Base-by-base conservation (phyloP, 2,888 invertebrate genomes). In the Hydrotaea diabolus region DNA sequence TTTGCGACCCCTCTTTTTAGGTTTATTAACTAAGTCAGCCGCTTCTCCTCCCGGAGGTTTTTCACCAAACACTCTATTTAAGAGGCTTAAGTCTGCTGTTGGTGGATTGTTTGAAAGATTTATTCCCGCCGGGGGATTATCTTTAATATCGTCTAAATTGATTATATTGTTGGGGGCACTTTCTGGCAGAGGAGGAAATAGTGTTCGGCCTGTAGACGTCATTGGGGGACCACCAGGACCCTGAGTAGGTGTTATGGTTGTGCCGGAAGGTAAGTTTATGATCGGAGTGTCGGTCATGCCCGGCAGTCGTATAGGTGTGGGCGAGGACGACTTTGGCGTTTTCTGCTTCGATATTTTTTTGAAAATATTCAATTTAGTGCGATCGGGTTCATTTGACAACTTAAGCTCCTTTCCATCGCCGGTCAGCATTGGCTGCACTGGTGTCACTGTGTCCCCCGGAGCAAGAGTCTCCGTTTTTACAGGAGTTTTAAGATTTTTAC, bases 341-440 rank as follows among this genome's bases (percentile, higher is more conserved):
- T 90, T 90, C 53, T 89, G 90, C 36, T 91, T 95, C 83, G 97
- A 95, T 91, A 97, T 96, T 92, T 97, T 96, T 91, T 97, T 97
- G 90, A 97, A 96, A 90, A 97, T 96, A 93, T 96, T 97, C 55
- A 97, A 93, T 91, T 97, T 97, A 91, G 95, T 96, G 92, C 96
- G 96, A 91, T 97, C 96, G 0, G 96, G 96, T 92, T 97, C 97
- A 13, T 95, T 95, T 5, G 95, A 94, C 78, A 97, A 91, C 96
- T 97, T 90, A 8, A 89, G 82, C 49, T 89, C 89, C 19, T 85
- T 85, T 49, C 74, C 77, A 73, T 85, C 39, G 4, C 4, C 39
- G 13, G 19, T 59, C 69, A 57, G 23, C 0, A 46, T 23, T 43
- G 80, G 71, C 31, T 31, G 31, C 9, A 57, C 11, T 66, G 17